These are phyloP conservation scores for Lerista edwardsae DNA, from an alignment of 2,797 vertebrate genomes.

Conservation along the genomic window DNA sequence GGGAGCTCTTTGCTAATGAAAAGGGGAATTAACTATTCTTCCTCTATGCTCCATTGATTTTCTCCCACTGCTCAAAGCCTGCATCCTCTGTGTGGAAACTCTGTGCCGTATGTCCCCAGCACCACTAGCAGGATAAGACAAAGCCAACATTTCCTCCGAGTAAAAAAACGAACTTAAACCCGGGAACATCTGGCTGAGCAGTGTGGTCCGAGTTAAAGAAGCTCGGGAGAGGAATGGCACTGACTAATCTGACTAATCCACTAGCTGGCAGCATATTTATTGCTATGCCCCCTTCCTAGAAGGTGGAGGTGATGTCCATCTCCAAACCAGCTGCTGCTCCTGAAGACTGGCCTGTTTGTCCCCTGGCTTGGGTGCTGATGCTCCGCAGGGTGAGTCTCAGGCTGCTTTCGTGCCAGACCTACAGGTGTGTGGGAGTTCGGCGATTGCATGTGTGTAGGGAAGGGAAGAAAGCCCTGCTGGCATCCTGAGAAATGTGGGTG, in stretches of 20 bases:
- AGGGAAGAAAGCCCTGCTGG: neutral
- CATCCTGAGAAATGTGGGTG: neutral
- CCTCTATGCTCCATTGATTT: constrained; percentile 7
- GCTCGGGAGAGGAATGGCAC: neutral
- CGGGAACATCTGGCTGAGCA: neutral
- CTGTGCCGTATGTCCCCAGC: neutral
- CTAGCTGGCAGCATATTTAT: neutral
- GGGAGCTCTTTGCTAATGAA: constrained; percentile 19
- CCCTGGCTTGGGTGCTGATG: neutral
- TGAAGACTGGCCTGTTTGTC: neutral
- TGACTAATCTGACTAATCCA: neutral
- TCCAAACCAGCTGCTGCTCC: neutral
- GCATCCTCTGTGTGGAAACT: neutral
- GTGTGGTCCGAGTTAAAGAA: neutral
- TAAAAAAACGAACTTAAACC: neutral
- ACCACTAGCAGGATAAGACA: neutral
- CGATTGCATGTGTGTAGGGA: neutral
- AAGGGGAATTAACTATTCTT: constrained; percentile 15
- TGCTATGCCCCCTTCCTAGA: neutral
- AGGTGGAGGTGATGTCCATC: neutral
- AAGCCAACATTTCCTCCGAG: neutral
- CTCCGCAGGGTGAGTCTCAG: neutral
- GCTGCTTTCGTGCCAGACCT: neutral
- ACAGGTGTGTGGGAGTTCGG: neutral
- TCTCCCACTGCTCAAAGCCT: neutral